Evolutionary conservation across 2,888 invertebrate genomes (phyloP).

Genomic region (Deilephila porcellus): DNA sequence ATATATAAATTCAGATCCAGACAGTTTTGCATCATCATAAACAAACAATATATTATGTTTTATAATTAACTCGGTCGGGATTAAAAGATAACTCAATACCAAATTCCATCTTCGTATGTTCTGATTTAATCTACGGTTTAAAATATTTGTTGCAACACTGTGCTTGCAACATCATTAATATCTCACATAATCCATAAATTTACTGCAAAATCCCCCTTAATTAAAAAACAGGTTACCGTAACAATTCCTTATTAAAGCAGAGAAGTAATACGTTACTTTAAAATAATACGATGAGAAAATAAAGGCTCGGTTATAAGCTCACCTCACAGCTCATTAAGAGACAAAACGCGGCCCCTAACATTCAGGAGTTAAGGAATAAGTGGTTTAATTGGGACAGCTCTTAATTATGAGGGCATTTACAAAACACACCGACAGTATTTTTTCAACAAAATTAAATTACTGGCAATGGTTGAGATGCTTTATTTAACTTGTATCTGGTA

Average conservation of each 20-base stretch:
- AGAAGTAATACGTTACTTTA: not conserved
- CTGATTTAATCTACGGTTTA: no score
- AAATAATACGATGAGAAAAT: not conserved
- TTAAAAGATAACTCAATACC: no score
- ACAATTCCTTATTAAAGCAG: not conserved
- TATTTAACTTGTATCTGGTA: not conserved
- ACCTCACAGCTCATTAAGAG: slow-evolving; percentile 12
- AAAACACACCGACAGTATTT: slow-evolving; percentile 3
- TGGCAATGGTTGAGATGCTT: not conserved
- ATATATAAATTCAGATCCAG: no score
- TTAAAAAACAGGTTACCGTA: not conserved
- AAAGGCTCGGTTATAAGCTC: not conserved
- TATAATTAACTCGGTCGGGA: no score
- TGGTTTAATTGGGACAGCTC: slow-evolving; percentile 13
- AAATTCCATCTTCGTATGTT: no score
- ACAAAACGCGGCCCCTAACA: not conserved
- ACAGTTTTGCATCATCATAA: no score
- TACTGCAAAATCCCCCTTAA: not conserved
- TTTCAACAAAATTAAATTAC: not conserved
- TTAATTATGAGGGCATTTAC: slow-evolving; percentile 1
- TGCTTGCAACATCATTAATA: not conserved
- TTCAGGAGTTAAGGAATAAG: slow-evolving; percentile 4
- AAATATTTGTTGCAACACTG: no score
- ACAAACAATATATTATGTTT: no score
- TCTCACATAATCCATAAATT: not conserved